phyloP scores from a whole-genome alignment of 2,797 vertebrate species.

The Chelonia mydas region DNA sequence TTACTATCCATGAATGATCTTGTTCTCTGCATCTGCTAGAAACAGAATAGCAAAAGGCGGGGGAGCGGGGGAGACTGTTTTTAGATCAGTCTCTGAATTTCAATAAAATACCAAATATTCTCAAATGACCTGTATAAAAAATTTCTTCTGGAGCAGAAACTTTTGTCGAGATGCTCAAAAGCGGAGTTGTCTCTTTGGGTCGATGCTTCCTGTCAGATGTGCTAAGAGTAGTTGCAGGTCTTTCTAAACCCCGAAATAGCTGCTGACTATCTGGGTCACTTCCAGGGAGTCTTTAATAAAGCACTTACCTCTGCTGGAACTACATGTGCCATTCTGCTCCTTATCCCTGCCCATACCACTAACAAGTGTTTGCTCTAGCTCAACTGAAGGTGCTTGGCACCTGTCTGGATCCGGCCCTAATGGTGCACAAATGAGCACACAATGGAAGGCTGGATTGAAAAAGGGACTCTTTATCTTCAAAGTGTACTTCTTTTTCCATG shows the following conservation, averaged over 20 bases:
- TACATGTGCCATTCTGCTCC: background rate
- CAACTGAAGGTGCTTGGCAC: background rate
- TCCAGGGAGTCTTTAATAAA: background rate
- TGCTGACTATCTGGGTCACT: background rate
- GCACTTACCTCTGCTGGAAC: background rate
- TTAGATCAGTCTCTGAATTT: background rate
- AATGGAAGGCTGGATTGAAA: background rate
- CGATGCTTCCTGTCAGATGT: background rate
- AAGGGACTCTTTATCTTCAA: fast-evolving
- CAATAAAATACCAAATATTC: background rate
- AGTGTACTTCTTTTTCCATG: background rate
- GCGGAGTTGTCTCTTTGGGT: background rate
- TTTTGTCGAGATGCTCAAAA: background rate
- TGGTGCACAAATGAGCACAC: no score
- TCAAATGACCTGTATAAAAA: background rate
- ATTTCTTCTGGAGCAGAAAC: background rate
- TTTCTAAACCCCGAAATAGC: background rate
- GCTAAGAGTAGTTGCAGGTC: background rate
- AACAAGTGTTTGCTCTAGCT: background rate
- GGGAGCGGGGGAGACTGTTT: no score
- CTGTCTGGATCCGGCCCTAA: background rate
- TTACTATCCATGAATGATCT: background rate
- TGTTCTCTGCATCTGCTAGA: background rate
- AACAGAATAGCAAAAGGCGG: background rate
- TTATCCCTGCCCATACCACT: background rate